Base-by-base conservation (phyloP, 2,888 invertebrate species). In the Phorcus lineatus region DNA sequence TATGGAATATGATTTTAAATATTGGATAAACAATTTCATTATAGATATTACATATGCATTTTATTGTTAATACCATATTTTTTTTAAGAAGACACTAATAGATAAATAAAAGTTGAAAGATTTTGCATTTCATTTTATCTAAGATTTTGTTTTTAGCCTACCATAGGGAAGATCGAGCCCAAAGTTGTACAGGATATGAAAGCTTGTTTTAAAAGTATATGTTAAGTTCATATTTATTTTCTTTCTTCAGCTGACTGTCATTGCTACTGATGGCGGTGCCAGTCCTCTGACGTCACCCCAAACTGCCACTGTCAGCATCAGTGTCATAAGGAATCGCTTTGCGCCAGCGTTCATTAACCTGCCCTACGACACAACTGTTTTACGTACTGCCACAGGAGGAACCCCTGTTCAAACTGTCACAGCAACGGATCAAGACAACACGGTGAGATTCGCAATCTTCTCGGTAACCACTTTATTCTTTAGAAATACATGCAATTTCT, bases 221-320 rank as follows among this genome's bases (percentile, higher is more conserved):
- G 16, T 28, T 6, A 28, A 31, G 3, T 28, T 4, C 31, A 4
- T 9, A 28, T 67, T 9, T 67, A n/a, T 67, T 83, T 47, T 76
- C 22, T 57, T 53, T 9, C 80, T 84, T 13, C 84, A 90, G 90
- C 80, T 90, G 81, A 85, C 84, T 7, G 87, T 91, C 1, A 77
- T 83, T 67, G 91, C 90, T 7, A 77, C 79, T 13, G 91, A 92
- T 81, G 80, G 78, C 40, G 91, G 90, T 16, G 80, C 81, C 7
- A 79, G 86, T 0, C 81, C 87, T 0, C 80, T 88, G 24, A 74
- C 79, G 28, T 86, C 86, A 52, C 77, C 75, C 3, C 80, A 82
- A 6, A 67, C 82, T 7, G 89, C 89, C 17, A 84, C 85, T 24
- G 90, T 91, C 17, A 85, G 81, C 22, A 87, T 91, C 54, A 84